A percentile compares a stretch with the other conserved stretches of the same genome.
Conservation (phyloP, 1,140 invertebrate genomes). For the Drusus annulatus region DNA sequence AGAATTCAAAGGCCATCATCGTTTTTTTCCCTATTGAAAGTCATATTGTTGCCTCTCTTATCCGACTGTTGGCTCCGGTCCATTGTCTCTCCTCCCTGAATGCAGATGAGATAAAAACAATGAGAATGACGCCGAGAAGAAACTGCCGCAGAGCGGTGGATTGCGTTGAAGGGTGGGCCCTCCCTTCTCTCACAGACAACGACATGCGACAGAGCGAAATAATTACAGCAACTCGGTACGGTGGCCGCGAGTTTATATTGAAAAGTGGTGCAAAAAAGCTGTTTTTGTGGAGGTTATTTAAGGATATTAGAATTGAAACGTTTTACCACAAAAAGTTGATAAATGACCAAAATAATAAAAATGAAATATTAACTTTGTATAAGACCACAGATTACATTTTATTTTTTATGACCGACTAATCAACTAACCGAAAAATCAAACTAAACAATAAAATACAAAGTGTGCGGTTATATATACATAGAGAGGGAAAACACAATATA, state of each 20-base stretch:
- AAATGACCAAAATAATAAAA: no score
- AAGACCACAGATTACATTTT: no score
- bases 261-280: not conserved
- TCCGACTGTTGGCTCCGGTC: constrained; percentile 44
- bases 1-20: constrained; percentile 57
- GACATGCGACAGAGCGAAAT: constrained; percentile 10
- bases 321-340: no score
- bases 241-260: not conserved
- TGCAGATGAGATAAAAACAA: constrained; percentile 57
- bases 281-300: no score
- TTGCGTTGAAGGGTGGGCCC: not conserved
- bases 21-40: constrained; percentile 42
- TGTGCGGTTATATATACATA: no score
- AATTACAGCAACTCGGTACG: constrained; percentile 4
- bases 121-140: constrained; percentile 14
- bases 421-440: no score
- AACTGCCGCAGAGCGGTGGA: constrained; percentile 5
- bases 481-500: no score
- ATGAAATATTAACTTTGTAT: no score
- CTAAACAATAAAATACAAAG: no score
- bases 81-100: constrained; percentile 48
- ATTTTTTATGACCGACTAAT: no score
- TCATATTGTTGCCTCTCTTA: constrained; percentile 55
- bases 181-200: not conserved
- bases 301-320: no score